A percentile compares a stretch with the other conserved stretches of the same genome.
phyloP scores from a whole-genome alignment of 2,888 invertebrate genomes.

The Plebejus argus region DNA sequence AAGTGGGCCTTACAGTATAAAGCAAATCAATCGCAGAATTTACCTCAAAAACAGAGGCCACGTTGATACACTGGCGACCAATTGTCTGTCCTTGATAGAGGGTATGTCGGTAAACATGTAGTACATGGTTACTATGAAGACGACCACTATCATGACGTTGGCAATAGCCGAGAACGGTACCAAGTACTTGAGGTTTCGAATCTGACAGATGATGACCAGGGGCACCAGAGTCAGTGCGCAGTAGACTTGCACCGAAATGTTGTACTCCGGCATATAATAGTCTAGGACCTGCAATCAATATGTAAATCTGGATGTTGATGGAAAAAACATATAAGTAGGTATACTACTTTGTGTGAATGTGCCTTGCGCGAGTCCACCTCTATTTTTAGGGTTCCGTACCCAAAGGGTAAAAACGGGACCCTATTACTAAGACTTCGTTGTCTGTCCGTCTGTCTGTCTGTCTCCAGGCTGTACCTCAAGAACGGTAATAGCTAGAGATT shows the following conservation, averaged over 20 bases:
- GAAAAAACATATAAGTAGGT: too few species aligned
- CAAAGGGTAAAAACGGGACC: too few species aligned
- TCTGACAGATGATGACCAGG: constrained; percentile 85
- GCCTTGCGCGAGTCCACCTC: too few species aligned
- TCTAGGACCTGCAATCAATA: constrained; percentile 72
- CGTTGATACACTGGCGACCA: constrained; percentile 76
- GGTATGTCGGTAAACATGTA: constrained; percentile 85
- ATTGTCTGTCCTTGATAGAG: constrained; percentile 59
- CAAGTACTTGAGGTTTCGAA: constrained; percentile 89
- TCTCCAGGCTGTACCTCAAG: too few species aligned
- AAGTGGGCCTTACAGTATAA: too few species aligned
- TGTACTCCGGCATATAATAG: constrained; percentile 61
- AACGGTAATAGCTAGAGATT: too few species aligned
- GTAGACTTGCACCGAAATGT: constrained; percentile 82
- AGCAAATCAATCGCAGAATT: constrained; percentile 34
- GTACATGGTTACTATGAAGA: constrained; percentile 90
- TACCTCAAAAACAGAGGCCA: constrained; percentile 92
- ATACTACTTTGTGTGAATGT: too few species aligned
- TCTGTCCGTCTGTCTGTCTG: too few species aligned
- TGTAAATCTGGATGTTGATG: too few species aligned
- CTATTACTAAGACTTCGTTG: too few species aligned
- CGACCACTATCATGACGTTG: constrained; percentile 88
- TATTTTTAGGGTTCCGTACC: too few species aligned
- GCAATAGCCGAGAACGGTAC: constrained; percentile 95
- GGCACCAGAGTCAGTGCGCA: constrained; percentile 85